These are phyloP conservation scores for Saccostrea glomerata DNA, from an alignment of 1,140 invertebrate genomes.

Conservation along the genomic window DNA sequence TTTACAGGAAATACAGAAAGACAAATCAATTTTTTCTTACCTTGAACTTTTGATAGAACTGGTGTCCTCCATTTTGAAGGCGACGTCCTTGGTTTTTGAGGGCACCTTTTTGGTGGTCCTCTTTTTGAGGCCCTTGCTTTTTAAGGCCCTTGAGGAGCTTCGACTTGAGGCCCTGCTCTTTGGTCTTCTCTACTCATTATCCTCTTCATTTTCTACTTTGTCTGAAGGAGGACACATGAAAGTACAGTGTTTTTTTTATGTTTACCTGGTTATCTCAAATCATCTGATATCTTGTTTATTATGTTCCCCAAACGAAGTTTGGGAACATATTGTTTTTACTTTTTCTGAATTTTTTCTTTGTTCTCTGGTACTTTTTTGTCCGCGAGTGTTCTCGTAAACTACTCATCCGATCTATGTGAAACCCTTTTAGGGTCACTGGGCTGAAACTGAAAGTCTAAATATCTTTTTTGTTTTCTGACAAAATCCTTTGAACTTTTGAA, in stretches of 20 bases:
- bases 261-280: background rate
- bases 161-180: conserved; percentile 69
- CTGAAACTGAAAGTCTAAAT: too few species aligned
- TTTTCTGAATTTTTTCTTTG: too few species aligned
- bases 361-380: too few species aligned
- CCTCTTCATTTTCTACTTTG: conserved; percentile 62
- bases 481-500: too few species aligned
- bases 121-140: conserved; percentile 56
- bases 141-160: conserved; percentile 64
- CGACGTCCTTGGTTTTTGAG: conserved; percentile 65
- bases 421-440: too few species aligned
- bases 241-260: background rate
- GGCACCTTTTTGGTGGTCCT: conserved; percentile 51
- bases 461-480: too few species aligned
- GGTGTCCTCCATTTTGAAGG: conserved; percentile 51
- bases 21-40: conserved; percentile 28
- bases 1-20: background rate
- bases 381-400: too few species aligned
- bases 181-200: conserved; percentile 54
- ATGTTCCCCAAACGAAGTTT: too few species aligned
- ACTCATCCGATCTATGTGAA: too few species aligned
- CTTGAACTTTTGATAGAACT: conserved; percentile 50
- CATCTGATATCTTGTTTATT: too few species aligned
- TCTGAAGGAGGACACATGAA: conserved; percentile 47
- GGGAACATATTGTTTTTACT: too few species aligned